A percentile compares a stretch with the other conserved stretches of the same genome.
phyloP scores from a whole-genome alignment of 2,888 invertebrate genomes.

The Allygus modestus region DNA sequence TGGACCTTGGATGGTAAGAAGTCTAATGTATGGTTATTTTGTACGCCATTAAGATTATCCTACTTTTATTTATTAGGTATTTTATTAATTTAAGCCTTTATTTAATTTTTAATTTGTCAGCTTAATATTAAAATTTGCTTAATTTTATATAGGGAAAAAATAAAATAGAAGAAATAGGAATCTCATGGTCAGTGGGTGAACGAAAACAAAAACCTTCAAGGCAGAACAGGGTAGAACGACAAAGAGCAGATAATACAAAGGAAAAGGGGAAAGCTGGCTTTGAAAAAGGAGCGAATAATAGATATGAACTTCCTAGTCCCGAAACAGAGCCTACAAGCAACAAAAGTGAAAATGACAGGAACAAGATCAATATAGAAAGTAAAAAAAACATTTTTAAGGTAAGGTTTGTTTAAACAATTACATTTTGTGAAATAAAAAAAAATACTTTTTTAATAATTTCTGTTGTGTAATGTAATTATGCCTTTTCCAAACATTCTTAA shows the following conservation, averaged over 20 bases:
- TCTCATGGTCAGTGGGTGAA: neutral
- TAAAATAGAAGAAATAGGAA: neutral
- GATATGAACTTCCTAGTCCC: neutral
- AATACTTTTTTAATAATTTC: no score
- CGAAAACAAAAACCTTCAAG: neutral
- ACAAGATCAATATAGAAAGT: neutral
- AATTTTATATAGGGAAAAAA: neutral
- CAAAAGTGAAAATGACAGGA: neutral
- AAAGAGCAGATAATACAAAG: neutral
- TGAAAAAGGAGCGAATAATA: neutral
- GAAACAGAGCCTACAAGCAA: neutral
- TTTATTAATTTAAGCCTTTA: no score
- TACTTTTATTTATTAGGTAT: no score
- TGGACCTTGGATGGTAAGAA: no score
- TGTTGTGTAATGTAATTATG: no score
- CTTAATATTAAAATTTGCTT: neutral
- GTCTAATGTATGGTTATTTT: no score
- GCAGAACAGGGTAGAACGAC: neutral
- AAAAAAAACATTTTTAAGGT: constrained; percentile 5
- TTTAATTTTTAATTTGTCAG: no score
- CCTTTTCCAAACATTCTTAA: no score
- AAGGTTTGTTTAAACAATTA: neutral
- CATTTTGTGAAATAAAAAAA: no score
- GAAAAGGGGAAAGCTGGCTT: neutral
- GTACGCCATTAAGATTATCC: no score